Base-by-base conservation (phyloP, 2,113 vertebrate genomes). In the Carlito syrichta region DNA sequence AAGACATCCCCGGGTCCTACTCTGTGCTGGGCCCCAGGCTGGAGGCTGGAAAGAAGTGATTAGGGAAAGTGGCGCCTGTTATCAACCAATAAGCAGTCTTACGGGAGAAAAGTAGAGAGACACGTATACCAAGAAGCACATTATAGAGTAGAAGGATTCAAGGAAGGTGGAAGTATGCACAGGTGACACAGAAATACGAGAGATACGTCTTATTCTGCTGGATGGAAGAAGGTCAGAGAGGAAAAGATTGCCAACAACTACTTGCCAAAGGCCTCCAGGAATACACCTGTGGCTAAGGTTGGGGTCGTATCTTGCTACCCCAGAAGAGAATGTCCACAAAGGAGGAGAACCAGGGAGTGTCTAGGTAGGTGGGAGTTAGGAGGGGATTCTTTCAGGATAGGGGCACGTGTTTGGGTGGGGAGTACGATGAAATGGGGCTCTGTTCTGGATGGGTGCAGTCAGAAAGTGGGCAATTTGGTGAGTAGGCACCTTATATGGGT, bases 71-170 rank as follows among this genome's bases (percentile, higher is more conserved):
- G 40, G 30, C 25, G 25, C 52, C 16, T 62, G 17, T 79, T 62
- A 23, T 13, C 8, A 45, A 56, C 76, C 54, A 69, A 27, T n/a
- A 8, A 62, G 20, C 58, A 30, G 35, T 27, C 74, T 54, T 20
- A 8, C 43, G 52, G 35, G 68, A 73, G 56, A 54, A 50, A 56
- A 12, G 17, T 4, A 3, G 60, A 32, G 43, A 40, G 40, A 22
- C 5, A 1, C 0, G 19, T 13, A 12, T 1, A 27, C 35, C 1
- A 10, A 52, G 56, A 85, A 52, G 73, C 2, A 2, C 30, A 19
- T 3, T 16, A 27, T 13, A 20, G 56, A 25, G 14, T 11, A 38
- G 40, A 12, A 56, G 16, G 19, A 32, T 35, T 17, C 32, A 14
- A 11, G 43, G 38, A 40, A 13, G 60, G 32, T 69, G 76, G 32